A percentile compares a stretch with the other conserved stretches of the same genome.
phyloP scores from a whole-genome alignment of 37 sponge, comb jelly and placozoan species.

The Diacarnus erythraeanus region DNA sequence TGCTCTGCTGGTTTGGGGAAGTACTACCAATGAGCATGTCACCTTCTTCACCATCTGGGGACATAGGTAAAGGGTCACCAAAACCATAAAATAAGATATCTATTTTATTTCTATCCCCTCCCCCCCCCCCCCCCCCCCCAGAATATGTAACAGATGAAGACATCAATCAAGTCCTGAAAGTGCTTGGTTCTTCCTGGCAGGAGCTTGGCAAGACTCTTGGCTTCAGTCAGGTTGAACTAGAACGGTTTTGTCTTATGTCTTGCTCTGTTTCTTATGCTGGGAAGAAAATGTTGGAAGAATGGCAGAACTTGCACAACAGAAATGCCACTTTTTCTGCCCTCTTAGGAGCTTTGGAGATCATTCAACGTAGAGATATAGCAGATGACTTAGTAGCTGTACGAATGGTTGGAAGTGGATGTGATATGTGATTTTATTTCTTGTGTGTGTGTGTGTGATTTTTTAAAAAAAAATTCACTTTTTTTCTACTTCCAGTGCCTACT shows the following conservation, averaged over 20 bases:
- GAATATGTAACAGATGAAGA: constrained; percentile 54
- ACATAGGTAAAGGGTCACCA: constrained; percentile 12
- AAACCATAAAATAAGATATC: neutral
- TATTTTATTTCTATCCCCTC: neutral
- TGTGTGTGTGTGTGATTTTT: neutral
- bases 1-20: constrained; percentile 64
- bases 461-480: neutral
- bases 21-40: neutral
- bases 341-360: constrained; percentile 55
- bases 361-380: constrained; percentile 66
- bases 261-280: constrained; percentile 16
- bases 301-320: constrained; percentile 34
- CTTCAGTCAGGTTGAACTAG: constrained; percentile 41
- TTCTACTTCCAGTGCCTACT: neutral
- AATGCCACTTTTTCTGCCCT: constrained; percentile 58
- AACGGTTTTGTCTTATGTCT: constrained; percentile 27
- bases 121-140: constrained; percentile 2
- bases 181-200: constrained; percentile 47
- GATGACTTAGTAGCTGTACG: constrained; percentile 59
- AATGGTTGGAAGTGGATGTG: constrained; percentile 22
- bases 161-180: constrained; percentile 12
- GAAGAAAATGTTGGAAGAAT: constrained; percentile 55
- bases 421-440: neutral
- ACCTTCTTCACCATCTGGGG: constrained; percentile 4
- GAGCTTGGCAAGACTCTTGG: constrained; percentile 68